Base-by-base conservation (phyloP, 1,140 invertebrate genomes). In the Drosophila chauvacae region DNA sequence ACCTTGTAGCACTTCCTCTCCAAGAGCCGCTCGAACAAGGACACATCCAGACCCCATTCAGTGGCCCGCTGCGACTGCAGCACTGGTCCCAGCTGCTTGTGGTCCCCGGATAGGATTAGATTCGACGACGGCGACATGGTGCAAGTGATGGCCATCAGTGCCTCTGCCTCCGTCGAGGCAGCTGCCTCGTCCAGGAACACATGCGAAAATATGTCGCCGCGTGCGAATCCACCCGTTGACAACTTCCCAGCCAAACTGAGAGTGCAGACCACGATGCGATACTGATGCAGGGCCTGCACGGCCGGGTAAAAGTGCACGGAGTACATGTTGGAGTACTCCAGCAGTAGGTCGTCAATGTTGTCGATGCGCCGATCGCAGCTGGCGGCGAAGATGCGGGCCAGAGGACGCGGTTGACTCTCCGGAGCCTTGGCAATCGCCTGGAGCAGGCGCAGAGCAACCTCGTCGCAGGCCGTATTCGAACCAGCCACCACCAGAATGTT, bases 141-240 rank as follows among this genome's bases (percentile, higher is more conserved):
- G 48, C 93, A 91, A 65, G 92, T 84, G n/a, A 95, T 86, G 7
- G 96, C 95, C 82, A 97, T 95, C 50, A 97, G 84, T 7, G 94
- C 93, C 77, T 97, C 96, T 3, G 97, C 95, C 93, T 98, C 97
- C 2, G 94, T 95, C 1, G 96, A 95, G 88, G 97, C 97, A 16
- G 96, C 97, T 23, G 96, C 96, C 93, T 98, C 97, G 93, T 98
- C 97, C 66, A 98, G 95, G 91, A 98, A 97, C 48, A 97, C 93
- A 91, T 97, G 96, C 28, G 95, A 95, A 91, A 90, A 92, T 4
- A 98, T 96, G 42, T 73, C 61, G 7, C 63, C n/a, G 10, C 56
- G 30, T 39, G 93, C 93, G 9, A 95, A 94, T 44, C 97, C 94
- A 1, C 94, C 94, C 16, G 93, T 94, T 59, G 95, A 95, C 9